A percentile compares a stretch with the other conserved stretches of the same genome.
phyloP scores from a whole-genome alignment of 2,113 vertebrate species.

The Xerus inauris region DNA sequence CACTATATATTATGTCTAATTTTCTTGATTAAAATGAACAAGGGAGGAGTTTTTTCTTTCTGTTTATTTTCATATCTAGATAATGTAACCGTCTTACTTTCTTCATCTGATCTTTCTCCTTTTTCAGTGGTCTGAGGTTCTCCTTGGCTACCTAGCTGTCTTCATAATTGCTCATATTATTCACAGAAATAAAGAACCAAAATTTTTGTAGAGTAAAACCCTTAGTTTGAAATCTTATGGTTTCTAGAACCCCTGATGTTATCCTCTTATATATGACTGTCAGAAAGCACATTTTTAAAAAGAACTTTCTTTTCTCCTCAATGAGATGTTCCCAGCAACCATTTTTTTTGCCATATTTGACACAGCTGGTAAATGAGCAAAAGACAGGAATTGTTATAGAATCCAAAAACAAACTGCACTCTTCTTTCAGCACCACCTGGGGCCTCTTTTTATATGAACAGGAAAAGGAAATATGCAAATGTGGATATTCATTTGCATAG shows the following conservation, averaged over 20 bases:
- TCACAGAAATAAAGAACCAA: not conserved
- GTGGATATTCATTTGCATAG: conserved; percentile 64
- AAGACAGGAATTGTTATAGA: conserved; percentile 63
- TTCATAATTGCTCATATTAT: not conserved
- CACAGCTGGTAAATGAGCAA: conserved; percentile 65
- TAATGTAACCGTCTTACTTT: not conserved
- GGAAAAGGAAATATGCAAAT: conserved; percentile 77
- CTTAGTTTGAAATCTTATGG: not conserved
- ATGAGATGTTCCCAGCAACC: not conserved
- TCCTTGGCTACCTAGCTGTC: not conserved
- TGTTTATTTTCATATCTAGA: not conserved
- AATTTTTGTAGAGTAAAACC: not conserved
- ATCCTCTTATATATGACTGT: not conserved
- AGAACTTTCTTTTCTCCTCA: not conserved
- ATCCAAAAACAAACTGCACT: conserved; percentile 60
- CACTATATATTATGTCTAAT: not conserved
- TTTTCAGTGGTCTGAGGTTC: not conserved
- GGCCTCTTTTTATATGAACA: conserved; percentile 61
- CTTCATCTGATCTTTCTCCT: not conserved
- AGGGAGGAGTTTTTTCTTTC: not conserved
- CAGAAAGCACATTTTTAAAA: conserved; percentile 1
- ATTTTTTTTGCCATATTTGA: not conserved
- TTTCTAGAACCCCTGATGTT: not conserved
- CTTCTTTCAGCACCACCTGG: conserved; percentile 73
- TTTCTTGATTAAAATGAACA: conserved; percentile 34